Evolutionary conservation across 1,140 invertebrate genomes (phyloP).

Genomic region (Drosophila suzukii): DNA sequence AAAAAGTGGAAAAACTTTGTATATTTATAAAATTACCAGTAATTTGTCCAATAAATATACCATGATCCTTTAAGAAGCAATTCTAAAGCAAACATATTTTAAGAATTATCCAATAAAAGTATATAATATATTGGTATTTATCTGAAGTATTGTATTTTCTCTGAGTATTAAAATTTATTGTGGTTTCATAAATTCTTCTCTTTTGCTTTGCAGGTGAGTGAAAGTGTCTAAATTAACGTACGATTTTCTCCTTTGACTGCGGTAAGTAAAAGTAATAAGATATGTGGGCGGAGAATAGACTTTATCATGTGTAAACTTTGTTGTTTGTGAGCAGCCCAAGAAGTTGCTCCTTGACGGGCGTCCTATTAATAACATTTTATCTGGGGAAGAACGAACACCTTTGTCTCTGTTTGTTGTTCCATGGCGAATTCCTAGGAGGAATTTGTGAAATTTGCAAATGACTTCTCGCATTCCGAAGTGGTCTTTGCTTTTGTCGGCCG

Average conservation of each 20-base stretch:
- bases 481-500: slow-evolving; percentile 21
- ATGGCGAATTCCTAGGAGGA: slow-evolving; percentile 17
- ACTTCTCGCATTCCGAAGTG: slow-evolving; percentile 20
- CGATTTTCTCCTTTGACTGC: slow-evolving; percentile 27
- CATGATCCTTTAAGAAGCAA: no score
- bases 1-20: no score
- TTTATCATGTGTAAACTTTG: slow-evolving; percentile 41
- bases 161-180: slow-evolving; percentile 11
- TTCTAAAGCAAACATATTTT: no score
- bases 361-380: slow-evolving; percentile 40
- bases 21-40: no score
- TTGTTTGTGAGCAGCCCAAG: slow-evolving; percentile 2
- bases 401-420: slow-evolving; percentile 16
- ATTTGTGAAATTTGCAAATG: slow-evolving; percentile 33
- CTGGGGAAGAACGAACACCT: slow-evolving; percentile 18
- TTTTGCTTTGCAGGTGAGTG: slow-evolving; percentile 61
- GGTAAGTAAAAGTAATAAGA: slow-evolving; percentile 68
- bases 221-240: slow-evolving; percentile 42
- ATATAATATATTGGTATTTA: no score
- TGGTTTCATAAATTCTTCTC: slow-evolving; percentile 18
- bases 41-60: no score
- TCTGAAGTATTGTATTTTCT: not conserved
- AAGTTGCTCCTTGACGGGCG: slow-evolving; percentile 26
- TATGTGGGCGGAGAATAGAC: slow-evolving; percentile 29
- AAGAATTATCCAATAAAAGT: no score